Percentiles rank a stretch among this genome's conserved stretches.
Conservation (phyloP, 1,140 invertebrate species). For the Luehdorfia chinensis region DNA sequence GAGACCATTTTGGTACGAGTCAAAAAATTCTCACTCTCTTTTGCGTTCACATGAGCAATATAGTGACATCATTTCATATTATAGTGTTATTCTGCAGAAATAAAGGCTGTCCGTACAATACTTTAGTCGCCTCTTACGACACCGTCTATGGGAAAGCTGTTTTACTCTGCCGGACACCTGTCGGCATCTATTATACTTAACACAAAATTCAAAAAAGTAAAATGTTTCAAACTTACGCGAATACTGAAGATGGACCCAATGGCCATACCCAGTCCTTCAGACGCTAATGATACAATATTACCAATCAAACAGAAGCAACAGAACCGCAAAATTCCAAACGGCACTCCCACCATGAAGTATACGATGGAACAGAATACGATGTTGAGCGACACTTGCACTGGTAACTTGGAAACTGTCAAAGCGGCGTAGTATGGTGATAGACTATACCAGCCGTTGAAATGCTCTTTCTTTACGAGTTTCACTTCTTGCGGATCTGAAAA, state of each 20-base stretch:
- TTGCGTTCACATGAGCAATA: too few relatives aligned
- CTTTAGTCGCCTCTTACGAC: too few relatives aligned
- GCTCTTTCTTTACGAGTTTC: slow-evolving; percentile 87
- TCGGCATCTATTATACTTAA: too few relatives aligned
- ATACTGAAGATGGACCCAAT: slow-evolving; percentile 82
- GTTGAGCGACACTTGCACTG: slow-evolving; percentile 78
- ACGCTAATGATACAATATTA: slow-evolving; percentile 77
- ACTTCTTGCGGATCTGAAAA: slow-evolving; percentile 87
- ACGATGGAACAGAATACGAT: slow-evolving; percentile 78
- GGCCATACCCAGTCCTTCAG: slow-evolving; percentile 80
- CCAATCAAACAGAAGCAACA: slow-evolving; percentile 77
- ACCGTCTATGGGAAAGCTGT: too few relatives aligned
- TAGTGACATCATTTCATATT: too few relatives aligned
- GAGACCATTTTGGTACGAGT: too few relatives aligned
- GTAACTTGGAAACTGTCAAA: slow-evolving; percentile 83
- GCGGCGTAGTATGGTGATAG: slow-evolving; percentile 88
- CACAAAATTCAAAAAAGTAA: too few relatives aligned
- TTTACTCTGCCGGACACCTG: too few relatives aligned
- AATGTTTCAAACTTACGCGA: slow-evolving; percentile 78
- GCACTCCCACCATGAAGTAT: slow-evolving; percentile 80
- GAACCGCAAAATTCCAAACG: slow-evolving; percentile 74
- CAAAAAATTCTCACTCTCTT: too few relatives aligned
- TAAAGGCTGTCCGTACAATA: too few relatives aligned
- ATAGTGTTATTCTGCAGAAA: too few relatives aligned
- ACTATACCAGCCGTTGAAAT: slow-evolving; percentile 91